These are phyloP conservation scores for Neomorphus geoffroyi DNA, from an alignment of 2,797 vertebrate species.

Conservation along the genomic window DNA sequence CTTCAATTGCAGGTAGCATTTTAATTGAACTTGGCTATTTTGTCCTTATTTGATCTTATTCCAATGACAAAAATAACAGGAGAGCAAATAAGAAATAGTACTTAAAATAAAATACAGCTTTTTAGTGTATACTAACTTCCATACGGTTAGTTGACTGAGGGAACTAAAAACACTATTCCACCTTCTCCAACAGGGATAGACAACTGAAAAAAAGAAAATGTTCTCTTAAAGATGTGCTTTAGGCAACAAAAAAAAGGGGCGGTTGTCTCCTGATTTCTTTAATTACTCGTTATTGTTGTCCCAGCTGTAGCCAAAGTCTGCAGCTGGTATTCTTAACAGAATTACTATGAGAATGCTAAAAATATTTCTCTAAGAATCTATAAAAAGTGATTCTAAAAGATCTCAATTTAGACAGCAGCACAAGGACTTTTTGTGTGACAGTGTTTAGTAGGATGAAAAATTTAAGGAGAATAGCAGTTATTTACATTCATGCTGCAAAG, in stretches of 20 bases:
- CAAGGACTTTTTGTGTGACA: slow-evolving; percentile 69
- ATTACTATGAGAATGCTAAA: slow-evolving; percentile 72
- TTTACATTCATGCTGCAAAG: slow-evolving; percentile 72
- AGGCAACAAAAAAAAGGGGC: neutral
- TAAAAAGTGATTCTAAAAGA: slow-evolving; percentile 56
- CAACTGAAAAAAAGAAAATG: neutral
- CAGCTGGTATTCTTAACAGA: slow-evolving; percentile 73
- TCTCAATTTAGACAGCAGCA: slow-evolving; percentile 65
- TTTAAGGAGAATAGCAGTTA: slow-evolving; percentile 73
- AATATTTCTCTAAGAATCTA: slow-evolving; percentile 74
- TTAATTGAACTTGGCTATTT: slow-evolving; percentile 74
- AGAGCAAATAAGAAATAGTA: slow-evolving; percentile 65
- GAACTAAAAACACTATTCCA: neutral
- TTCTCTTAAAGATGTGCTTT: slow-evolving; percentile 18
- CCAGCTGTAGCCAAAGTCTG: slow-evolving; percentile 61
- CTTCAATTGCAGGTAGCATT: slow-evolving; percentile 75
- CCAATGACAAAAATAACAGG: slow-evolving; percentile 37
- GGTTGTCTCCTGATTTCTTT: slow-evolving; percentile 49
- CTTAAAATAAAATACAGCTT: neutral
- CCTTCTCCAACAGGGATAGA: neutral
- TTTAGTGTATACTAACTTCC: neutral
- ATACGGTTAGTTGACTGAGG: neutral
- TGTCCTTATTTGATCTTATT: slow-evolving; percentile 57
- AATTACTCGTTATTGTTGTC: slow-evolving; percentile 74
- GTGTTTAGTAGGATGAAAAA: slow-evolving; percentile 71